phyloP scores from a whole-genome alignment of 2,113 vertebrate species.

The Potamarius usumacintae region DNA sequence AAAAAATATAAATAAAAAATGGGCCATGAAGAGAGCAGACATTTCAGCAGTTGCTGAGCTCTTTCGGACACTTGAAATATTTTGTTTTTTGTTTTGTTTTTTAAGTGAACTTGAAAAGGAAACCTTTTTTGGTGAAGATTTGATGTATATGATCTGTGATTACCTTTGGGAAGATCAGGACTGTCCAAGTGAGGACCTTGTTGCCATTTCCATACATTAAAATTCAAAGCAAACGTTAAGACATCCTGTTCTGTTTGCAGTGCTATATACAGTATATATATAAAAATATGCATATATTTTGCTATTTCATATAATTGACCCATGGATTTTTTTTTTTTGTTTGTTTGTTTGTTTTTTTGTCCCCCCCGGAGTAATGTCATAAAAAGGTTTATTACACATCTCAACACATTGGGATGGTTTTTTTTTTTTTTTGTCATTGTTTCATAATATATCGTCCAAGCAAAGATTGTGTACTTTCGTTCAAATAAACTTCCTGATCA shows the following conservation, averaged over 20 bases:
- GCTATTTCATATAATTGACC: constrained; percentile 25
- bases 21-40: constrained; percentile 66
- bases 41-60: constrained; percentile 63
- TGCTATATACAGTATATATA: constrained; percentile 24
- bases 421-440: neutral
- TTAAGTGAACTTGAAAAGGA: constrained; percentile 45
- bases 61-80: constrained; percentile 57
- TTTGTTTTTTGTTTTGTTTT: constrained; percentile 48
- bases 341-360: no score
- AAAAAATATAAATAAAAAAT: neutral
- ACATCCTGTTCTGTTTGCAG: constrained; percentile 27
- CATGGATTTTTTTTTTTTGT: constrained; percentile 10
- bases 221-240: constrained; percentile 58
- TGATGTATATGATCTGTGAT: constrained; percentile 65
- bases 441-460: constrained; percentile 2
- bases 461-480: constrained; percentile 19
- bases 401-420: neutral
- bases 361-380: neutral
- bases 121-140: constrained; percentile 58
- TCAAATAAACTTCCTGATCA: neutral
- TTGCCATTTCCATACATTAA: constrained; percentile 61
- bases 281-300: constrained; percentile 43
- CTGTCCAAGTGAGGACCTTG: constrained; percentile 62
- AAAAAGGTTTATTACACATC: neutral
- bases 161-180: constrained; percentile 68